Percentiles rank a stretch among this genome's conserved stretches.
Evolutionary conservation across 2,888 invertebrate species (phyloP).

Genomic region (Sialis fuliginosa): DNA sequence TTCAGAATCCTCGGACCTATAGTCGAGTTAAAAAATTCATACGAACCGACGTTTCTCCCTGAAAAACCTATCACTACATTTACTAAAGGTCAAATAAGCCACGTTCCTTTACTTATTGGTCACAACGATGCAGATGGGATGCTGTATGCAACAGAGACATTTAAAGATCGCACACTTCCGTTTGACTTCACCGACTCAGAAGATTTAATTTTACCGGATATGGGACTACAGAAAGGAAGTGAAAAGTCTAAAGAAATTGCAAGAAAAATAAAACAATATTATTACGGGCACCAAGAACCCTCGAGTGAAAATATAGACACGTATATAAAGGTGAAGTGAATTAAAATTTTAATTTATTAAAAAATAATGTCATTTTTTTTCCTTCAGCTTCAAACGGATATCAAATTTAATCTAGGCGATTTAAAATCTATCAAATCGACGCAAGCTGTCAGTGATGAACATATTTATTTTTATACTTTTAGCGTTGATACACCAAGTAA

Average conservation of each 20-base stretch:
- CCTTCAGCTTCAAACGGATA: constrained; percentile 4
- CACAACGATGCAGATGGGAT: constrained; percentile 20
- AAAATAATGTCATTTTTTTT: background rate
- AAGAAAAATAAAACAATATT: constrained; percentile 15
- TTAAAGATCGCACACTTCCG: background rate
- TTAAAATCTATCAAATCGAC: constrained; percentile 7
- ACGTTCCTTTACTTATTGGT: constrained; percentile 21
- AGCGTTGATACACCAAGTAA: constrained; percentile 15
- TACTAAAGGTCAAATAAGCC: constrained; percentile 17
- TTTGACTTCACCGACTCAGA: constrained; percentile 3
- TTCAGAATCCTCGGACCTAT: constrained; percentile 10
- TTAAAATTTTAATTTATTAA: background rate
- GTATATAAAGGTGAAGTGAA: constrained; percentile 5
- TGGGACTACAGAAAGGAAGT: constrained; percentile 12
- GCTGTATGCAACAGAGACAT: constrained; percentile 9
- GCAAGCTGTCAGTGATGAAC: constrained; percentile 9
- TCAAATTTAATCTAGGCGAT: background rate
- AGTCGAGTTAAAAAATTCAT: constrained; percentile 11
- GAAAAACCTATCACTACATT: constrained; percentile 17
- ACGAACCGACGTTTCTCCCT: constrained; percentile 16
- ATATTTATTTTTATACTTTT: constrained; percentile 18
- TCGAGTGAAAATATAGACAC: constrained; percentile 10
- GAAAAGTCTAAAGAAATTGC: constrained; percentile 13
- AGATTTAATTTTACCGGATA: background rate
- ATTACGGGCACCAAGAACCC: constrained; percentile 15